Conservation (phyloP, 1,140 invertebrate genomes). For the Heliconius congener region DNA sequence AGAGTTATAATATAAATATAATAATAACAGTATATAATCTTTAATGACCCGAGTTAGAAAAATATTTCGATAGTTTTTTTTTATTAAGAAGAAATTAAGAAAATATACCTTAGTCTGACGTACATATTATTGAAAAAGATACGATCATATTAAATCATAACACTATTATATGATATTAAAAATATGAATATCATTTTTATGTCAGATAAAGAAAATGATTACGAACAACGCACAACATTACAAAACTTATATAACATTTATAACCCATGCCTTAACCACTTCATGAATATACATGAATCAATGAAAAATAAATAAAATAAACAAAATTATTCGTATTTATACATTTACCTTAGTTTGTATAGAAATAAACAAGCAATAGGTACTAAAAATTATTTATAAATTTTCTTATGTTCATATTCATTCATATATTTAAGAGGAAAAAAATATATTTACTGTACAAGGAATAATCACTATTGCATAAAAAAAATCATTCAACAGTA, state of each 20-base stretch:
- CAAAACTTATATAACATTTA: not conserved
- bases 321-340: not conserved
- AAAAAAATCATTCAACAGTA: not conserved
- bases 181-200: too few relatives aligned
- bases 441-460: not conserved
- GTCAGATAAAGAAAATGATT: too few relatives aligned
- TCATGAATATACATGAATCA: not conserved
- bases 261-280: not conserved
- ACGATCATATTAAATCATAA: too few relatives aligned
- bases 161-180: too few relatives aligned
- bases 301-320: not conserved
- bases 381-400: not conserved
- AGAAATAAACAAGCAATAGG: not conserved
- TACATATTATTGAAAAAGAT: too few relatives aligned
- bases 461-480: not conserved
- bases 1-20: too few relatives aligned
- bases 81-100: too few relatives aligned
- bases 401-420: not conserved
- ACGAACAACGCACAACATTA: not conserved
- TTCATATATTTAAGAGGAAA: not conserved
- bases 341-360: not conserved
- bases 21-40: too few relatives aligned
- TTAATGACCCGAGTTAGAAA: too few relatives aligned
- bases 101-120: too few relatives aligned
- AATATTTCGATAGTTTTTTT: too few relatives aligned